A percentile compares a stretch with the other conserved stretches of the same genome.
phyloP scores from a whole-genome alignment of 2,888 invertebrate genomes.

The Conchocele bisecta region DNA sequence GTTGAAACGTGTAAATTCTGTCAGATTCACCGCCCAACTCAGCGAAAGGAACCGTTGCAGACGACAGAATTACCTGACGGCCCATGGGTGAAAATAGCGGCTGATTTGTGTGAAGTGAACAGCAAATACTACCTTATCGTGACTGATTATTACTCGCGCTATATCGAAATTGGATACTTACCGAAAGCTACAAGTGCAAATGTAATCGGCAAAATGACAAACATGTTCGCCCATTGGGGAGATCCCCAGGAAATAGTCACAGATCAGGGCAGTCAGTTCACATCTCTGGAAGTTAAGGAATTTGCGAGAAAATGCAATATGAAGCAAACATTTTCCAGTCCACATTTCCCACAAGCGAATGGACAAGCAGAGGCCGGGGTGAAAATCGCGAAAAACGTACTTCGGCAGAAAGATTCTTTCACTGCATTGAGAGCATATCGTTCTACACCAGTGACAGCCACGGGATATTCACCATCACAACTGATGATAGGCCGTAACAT shows the following conservation, averaged over 20 bases:
- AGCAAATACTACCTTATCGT: conserved; percentile 34
- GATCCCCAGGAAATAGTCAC: conserved; percentile 34
- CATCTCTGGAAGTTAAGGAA: conserved; percentile 19
- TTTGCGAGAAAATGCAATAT: conserved; percentile 35
- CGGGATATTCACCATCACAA: conserved; percentile 28
- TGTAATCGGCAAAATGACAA: conserved; percentile 45
- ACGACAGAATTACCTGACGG: conserved; percentile 37
- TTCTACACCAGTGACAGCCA: conserved; percentile 21
- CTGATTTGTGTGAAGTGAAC: conserved; percentile 46
- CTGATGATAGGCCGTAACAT: conserved; percentile 41
- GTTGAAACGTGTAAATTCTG: conserved; percentile 41
- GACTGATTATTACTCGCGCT: conserved; percentile 50
- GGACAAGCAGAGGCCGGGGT: conserved; percentile 48
- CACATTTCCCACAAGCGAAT: conserved; percentile 39
- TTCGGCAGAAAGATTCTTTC: conserved; percentile 33
- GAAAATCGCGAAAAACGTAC: conserved; percentile 38
- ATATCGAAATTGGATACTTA: conserved; percentile 33
- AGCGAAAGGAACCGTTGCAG: conserved; percentile 49
- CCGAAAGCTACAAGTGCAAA: conserved; percentile 5
- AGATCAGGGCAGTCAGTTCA: conserved; percentile 45
- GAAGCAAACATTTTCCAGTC: conserved; percentile 7
- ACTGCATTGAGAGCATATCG: conserved; percentile 31
- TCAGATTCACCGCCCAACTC: conserved; percentile 28
- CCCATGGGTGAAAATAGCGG: conserved; percentile 52
- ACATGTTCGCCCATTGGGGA: conserved; percentile 46